A percentile compares a stretch with the other conserved stretches of the same genome.
Evolutionary conservation across 2,888 invertebrate species (phyloP).

Genomic region (Cephalotes varians): DNA sequence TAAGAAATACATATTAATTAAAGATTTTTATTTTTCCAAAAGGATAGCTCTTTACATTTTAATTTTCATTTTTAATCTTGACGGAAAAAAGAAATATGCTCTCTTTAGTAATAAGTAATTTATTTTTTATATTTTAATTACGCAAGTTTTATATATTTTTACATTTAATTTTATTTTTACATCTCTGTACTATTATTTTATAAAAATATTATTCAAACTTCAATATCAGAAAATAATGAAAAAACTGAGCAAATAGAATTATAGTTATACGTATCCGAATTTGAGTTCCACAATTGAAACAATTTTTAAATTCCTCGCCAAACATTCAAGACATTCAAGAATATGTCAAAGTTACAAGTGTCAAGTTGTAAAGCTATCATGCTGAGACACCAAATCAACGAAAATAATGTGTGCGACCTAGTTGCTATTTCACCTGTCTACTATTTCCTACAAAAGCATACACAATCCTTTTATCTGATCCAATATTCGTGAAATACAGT

Average conservation of each 20-base stretch:
- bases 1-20: neutral
- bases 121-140: too few species aligned
- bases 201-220: neutral
- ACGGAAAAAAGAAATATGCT: neutral
- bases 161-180: neutral
- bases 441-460: constrained; percentile 38
- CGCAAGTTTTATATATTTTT: neutral
- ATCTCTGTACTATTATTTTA: neutral
- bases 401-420: constrained; percentile 69
- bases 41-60: neutral
- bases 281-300: neutral
- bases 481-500: constrained; percentile 60
- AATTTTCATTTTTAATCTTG: neutral
- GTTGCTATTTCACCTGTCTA: constrained; percentile 49
- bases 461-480: constrained; percentile 57
- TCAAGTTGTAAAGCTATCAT: constrained; percentile 40
- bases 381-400: constrained; percentile 59
- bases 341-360: constrained; percentile 10
- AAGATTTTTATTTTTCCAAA: neutral
- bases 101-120: too few species aligned
- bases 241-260: neutral
- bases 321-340: neutral
- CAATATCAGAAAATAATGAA: neutral
- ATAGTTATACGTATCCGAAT: neutral
- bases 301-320: neutral